A percentile compares a stretch with the other conserved stretches of the same genome.
phyloP scores from a whole-genome alignment of 2,113 vertebrate genomes.

The Melanotaenia duboulayi region DNA sequence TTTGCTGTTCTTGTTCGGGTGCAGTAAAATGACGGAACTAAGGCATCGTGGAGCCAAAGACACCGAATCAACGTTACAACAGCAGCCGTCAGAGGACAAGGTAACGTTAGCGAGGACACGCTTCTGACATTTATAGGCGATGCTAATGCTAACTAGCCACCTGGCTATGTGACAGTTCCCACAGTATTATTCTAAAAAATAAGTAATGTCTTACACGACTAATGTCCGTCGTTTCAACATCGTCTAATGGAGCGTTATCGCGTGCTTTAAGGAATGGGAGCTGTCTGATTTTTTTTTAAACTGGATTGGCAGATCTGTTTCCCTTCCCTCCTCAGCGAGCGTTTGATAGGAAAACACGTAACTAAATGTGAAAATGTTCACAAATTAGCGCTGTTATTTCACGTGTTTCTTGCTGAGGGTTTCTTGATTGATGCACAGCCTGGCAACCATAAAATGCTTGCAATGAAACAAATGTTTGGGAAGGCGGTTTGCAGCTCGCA shows the following conservation, averaged over 20 bases:
- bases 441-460: background rate
- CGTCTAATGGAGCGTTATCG: too few relatives aligned
- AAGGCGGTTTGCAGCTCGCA: background rate
- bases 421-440: background rate
- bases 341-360: conserved; percentile 18
- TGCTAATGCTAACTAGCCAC: conserved; percentile 57
- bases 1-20: conserved; percentile 22
- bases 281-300: background rate
- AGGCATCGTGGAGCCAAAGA: conserved; percentile 79
- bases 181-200: background rate
- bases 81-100: conserved; percentile 81
- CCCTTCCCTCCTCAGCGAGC: conserved; percentile 36
- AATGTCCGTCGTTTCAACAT: accelerated
- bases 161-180: background rate
- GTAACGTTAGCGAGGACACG: conserved; percentile 53
- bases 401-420: background rate
- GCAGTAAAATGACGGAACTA: conserved; percentile 78
- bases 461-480: background rate
- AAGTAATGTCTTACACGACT: background rate
- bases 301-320: conserved; percentile 37
- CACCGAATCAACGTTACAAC: conserved; percentile 60
- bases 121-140: background rate
- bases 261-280: background rate
- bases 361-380: background rate
- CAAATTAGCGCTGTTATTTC: background rate